Evolutionary conservation across 1,140 invertebrate species (phyloP).

Genomic region (Macrostomum lignano): DNA sequence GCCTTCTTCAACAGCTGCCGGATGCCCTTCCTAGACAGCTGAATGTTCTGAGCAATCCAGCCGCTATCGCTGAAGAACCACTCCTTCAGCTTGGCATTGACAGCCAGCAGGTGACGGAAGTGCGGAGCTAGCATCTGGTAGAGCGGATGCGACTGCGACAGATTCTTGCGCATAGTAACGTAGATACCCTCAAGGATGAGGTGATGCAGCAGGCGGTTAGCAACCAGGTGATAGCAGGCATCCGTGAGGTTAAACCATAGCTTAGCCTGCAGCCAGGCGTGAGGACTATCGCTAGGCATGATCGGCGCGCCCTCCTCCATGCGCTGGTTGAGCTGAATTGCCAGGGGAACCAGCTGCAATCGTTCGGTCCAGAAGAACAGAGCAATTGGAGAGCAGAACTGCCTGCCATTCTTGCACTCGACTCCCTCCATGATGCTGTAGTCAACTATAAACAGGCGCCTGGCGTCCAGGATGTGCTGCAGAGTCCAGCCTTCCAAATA

Average conservation of each 20-base stretch:
- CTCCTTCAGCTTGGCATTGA: slow-evolving; percentile 17
- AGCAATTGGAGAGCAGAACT: slow-evolving; percentile 29
- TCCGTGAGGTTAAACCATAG: slow-evolving; percentile 32
- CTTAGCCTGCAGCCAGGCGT: slow-evolving; percentile 30
- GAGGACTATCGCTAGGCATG: slow-evolving; percentile 24
- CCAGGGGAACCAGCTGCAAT: slow-evolving; percentile 26
- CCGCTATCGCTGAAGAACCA: slow-evolving; percentile 1
- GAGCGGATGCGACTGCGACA: slow-evolving; percentile 29
- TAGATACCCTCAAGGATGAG: slow-evolving; percentile 30
- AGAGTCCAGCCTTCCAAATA: slow-evolving; percentile 26
- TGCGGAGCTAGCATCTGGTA: slow-evolving; percentile 30
- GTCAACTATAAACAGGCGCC: slow-evolving; percentile 30
- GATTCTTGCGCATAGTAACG: slow-evolving; percentile 23
- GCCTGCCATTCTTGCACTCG: slow-evolving; percentile 11
- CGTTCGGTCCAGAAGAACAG: slow-evolving; percentile 27
- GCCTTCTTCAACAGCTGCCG: slow-evolving; percentile 1
- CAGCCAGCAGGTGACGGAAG: slow-evolving; percentile 28
- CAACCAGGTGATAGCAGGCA: slow-evolving; percentile 28
- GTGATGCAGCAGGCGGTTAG: slow-evolving; percentile 29
- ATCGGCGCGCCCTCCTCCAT: slow-evolving; percentile 27
- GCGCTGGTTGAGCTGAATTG: slow-evolving; percentile 28
- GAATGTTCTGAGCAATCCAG: slow-evolving; percentile 2
- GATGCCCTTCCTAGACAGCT: slow-evolving; percentile 2
- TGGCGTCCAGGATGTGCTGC: slow-evolving; percentile 22
- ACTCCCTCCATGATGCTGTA: slow-evolving; percentile 24